phyloP scores from a whole-genome alignment of 1,140 invertebrate species.

The Leptopilina clavipes region DNA sequence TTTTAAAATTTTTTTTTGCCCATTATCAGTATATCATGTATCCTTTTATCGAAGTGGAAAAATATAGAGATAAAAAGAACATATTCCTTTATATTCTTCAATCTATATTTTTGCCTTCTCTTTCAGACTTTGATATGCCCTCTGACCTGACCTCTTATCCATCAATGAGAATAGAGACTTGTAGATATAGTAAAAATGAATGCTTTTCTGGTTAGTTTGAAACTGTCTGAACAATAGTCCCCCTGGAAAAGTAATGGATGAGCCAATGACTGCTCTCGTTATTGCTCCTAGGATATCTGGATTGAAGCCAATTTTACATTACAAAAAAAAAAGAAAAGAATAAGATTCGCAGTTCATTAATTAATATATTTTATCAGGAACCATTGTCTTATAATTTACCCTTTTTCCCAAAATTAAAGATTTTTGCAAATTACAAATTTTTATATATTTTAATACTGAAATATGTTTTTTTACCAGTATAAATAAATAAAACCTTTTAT shows the following conservation, averaged over 20 bases:
- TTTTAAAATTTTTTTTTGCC: too few relatives aligned
- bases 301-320: neutral
- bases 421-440: too few relatives aligned
- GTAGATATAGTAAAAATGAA: constrained; percentile 7
- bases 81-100: constrained; percentile 13
- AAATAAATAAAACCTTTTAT: too few relatives aligned
- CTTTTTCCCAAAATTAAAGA: too few relatives aligned
- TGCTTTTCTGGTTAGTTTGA: constrained; percentile 19
- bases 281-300: constrained; percentile 11
- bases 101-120: constrained; percentile 33
- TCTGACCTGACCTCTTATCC: constrained; percentile 41
- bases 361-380: too few relatives aligned
- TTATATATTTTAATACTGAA: too few relatives aligned
- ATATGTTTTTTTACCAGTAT: too few relatives aligned
- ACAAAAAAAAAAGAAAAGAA: too few relatives aligned
- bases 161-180: constrained; percentile 19
- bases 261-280: neutral
- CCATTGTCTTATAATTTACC: too few relatives aligned
- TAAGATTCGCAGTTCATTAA: too few relatives aligned
- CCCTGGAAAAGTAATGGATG: neutral
- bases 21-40: neutral
- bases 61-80: neutral
- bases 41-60: neutral
- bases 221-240: constrained; percentile 19
- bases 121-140: constrained; percentile 16